Base-by-base conservation (phyloP, 1,140 invertebrate genomes). In the Drosophila nasuta region DNA sequence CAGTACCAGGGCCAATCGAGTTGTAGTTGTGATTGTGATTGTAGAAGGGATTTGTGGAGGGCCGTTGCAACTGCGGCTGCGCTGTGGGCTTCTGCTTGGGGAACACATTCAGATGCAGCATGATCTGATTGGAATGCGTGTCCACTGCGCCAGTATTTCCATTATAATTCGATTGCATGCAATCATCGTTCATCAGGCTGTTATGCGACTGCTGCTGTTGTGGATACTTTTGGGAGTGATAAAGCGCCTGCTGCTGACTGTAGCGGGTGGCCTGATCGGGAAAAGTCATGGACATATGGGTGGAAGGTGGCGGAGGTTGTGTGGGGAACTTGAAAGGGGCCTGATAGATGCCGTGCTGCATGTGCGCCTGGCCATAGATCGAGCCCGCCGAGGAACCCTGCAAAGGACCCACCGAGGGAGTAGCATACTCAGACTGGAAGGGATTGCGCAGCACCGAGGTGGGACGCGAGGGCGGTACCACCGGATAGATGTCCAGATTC, bases 41-140 rank as follows among this genome's bases (percentile, higher is more conserved):
- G 58, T 91, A 89, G 13, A 91, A 91, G 1, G 89, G 89, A 86
- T 91, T 91, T 0, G 89, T 91, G 11, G 89, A 91, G 38, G 76
- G 48, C 4, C 83, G 20, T 25, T 25, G 77, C 28, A 81, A 51
- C 3, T 71, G 60, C 7, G 62, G 35, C 30, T 20, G 10, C 13
- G 79, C 30, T 8, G 79, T 60, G 0, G 75, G 69, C 35, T 91
- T 91, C 17, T 92, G 83, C 57, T 92, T 92, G 33, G 91, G 91
- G 41, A 92, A 92, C 0, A 92, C 87, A 60, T 92, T 92, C 17
- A 92, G 20, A 38, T 92, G 91, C 7, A 92, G 66, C 81, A 91
- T 82, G 10, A 92, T 89, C 51, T 87, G 87, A 72, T 73, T 89
- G 2, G 78, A 45, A 5, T 82, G 79, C 5, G 69, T 41, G 5